Conservation (phyloP, 2,888 invertebrate species). For the Pediacus dermestoides region DNA sequence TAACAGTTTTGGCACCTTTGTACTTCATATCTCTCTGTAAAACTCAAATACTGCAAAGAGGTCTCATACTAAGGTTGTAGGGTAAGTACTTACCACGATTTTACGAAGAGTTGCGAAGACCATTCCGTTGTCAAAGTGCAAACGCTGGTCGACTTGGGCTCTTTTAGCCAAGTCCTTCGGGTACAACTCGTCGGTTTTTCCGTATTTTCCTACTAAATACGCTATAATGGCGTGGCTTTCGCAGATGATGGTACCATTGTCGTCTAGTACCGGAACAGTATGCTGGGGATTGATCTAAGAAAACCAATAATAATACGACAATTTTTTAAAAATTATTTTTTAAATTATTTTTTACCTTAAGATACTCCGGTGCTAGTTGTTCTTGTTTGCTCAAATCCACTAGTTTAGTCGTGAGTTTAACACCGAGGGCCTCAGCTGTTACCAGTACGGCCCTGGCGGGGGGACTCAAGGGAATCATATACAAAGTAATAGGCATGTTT, state of each 20-base stretch:
- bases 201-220: conserved; percentile 57
- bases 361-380: conserved; percentile 46
- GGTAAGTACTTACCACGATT: neutral
- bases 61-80: neutral
- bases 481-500: conserved; percentile 42
- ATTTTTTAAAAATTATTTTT: no score
- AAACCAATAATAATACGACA: conserved; percentile 32
- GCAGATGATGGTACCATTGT: conserved; percentile 53
- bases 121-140: conserved; percentile 53
- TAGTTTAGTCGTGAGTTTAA: conserved; percentile 47
- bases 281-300: conserved; percentile 5
- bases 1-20: conserved; percentile 17
- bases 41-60: conserved; percentile 4
- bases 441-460: conserved; percentile 52
- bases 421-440: conserved; percentile 49
- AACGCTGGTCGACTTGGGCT: conserved; percentile 53
- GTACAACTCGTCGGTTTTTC: conserved; percentile 53
- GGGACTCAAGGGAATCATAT: conserved; percentile 49
- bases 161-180: conserved; percentile 53
- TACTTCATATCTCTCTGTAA: conserved; percentile 27
- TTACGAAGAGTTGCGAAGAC: no score
- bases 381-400: conserved; percentile 48
- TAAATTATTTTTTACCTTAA: conserved; percentile 49
- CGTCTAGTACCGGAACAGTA: conserved; percentile 37
- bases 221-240: conserved; percentile 53